Percentiles rank a stretch among this genome's conserved stretches.
Conservation (phyloP, 2,797 vertebrate species). For the Chelmon rostratus region DNA sequence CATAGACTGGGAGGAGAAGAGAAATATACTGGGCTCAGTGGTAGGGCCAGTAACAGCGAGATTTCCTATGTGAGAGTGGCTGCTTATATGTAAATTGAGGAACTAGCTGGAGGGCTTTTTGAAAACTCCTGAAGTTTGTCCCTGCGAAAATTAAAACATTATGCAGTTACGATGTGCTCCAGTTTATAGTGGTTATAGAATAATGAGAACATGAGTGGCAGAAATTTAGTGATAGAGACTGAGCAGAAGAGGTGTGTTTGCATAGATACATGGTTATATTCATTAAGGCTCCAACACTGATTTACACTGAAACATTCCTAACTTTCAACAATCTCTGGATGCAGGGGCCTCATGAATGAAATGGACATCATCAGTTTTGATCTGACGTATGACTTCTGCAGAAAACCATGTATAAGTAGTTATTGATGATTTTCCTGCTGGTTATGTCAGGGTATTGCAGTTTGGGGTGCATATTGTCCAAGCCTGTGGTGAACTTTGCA, state of each 20-base stretch:
- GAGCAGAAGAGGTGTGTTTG: background rate
- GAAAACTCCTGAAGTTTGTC: constrained; percentile 13
- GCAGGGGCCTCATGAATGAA: no score
- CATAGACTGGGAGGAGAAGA: constrained; percentile 29
- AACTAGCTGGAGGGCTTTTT: constrained; percentile 25
- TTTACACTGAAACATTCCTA: background rate
- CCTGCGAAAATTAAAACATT: constrained; percentile 20
- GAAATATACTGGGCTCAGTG: constrained; percentile 23
- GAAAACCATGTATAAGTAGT: no score
- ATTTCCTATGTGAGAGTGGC: constrained; percentile 9
- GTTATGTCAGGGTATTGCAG: no score
- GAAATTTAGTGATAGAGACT: constrained; percentile 2
- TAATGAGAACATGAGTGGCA: constrained; percentile 1
- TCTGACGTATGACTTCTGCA: no score
- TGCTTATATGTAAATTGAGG: constrained; percentile 26
- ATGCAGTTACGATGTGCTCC: background rate
- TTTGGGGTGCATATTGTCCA: no score
- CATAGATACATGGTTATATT: background rate
- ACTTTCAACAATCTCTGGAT: background rate
- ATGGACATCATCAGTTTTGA: no score
- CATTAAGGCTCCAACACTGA: background rate
- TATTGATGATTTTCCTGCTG: no score
- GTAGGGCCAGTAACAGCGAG: background rate
- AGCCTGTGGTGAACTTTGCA: no score
- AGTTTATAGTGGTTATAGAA: background rate